Conservation (phyloP, 2,888 invertebrate species). For the Orthosia cruda region DNA sequence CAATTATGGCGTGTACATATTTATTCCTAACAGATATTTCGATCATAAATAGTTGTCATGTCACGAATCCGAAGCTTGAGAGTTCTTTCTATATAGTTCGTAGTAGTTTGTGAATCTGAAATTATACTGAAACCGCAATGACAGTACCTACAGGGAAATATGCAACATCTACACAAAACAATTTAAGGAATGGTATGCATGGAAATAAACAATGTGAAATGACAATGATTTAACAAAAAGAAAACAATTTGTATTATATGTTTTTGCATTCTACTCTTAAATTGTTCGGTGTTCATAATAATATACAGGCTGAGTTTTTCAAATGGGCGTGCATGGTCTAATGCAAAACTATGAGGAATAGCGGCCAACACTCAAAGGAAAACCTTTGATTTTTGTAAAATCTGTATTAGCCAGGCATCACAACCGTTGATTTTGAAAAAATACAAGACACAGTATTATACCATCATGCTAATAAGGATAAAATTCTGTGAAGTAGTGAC, state of each 20-base stretch:
- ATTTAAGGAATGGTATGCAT: neutral
- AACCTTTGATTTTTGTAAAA: no score
- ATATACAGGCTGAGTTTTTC: no score
- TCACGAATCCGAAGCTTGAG: neutral
- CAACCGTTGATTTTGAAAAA: no score
- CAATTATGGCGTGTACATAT: slow-evolving; percentile 41
- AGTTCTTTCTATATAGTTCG: neutral
- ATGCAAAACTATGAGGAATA: no score
- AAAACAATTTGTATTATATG: no score
- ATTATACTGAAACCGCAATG: neutral
- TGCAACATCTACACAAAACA: neutral
- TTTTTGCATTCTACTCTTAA: neutral
- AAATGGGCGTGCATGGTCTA: no score
- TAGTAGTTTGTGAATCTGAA: neutral
- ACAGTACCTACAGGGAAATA: neutral
- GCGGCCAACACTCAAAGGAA: no score
- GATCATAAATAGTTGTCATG: slow-evolving; percentile 1
- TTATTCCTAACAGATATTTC: slow-evolving; percentile 15
- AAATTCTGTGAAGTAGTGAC: no score
- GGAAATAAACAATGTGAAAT: neutral
- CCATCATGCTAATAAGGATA: no score
- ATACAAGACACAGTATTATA: no score
- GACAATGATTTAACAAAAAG: neutral
- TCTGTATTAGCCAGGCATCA: no score
- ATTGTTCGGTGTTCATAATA: neutral